phyloP scores from a whole-genome alignment of 1,140 invertebrate species.

The Globodera ellingtonae region DNA sequence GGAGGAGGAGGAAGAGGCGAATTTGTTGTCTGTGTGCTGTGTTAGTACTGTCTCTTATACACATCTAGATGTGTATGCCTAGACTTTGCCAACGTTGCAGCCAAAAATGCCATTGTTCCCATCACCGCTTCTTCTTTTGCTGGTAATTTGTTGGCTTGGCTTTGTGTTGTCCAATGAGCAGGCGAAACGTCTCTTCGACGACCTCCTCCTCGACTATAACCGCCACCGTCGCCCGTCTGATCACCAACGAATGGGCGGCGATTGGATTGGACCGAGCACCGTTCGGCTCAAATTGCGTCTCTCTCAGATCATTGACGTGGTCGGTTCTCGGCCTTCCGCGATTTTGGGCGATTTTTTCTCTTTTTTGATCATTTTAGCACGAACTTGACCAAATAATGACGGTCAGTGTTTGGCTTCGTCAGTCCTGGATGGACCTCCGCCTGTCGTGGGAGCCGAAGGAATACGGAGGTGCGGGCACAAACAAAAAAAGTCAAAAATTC shows the following conservation, averaged over 20 bases:
- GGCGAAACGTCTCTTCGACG: conserved; percentile 70
- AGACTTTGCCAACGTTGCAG: no score
- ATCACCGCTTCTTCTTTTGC: neutral
- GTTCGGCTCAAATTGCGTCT: conserved; percentile 87
- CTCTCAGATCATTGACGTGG: conserved; percentile 92
- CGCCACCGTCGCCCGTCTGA: conserved; percentile 84
- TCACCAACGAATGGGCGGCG: conserved; percentile 68
- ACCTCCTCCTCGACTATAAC: conserved; percentile 93
- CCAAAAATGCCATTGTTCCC: no score
- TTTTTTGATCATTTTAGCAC: conserved; percentile 72
- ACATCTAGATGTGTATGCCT: no score
- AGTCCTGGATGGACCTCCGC: conserved; percentile 91
- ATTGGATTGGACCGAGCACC: conserved; percentile 87
- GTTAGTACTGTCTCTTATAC: no score
- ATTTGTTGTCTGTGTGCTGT: neutral
- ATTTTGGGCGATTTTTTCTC: neutral
- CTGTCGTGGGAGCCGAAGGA: conserved; percentile 80
- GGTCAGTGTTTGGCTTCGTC: conserved; percentile 90
- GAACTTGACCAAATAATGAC: conserved; percentile 93
- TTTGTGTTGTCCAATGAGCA: conserved; percentile 57
- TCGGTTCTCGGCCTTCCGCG: conserved; percentile 66
- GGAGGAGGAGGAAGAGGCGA: no score
- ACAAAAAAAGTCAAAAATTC: neutral
- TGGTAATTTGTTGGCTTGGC: conserved; percentile 4
- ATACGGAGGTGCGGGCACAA: conserved; percentile 37